Conservation (phyloP, 1,140 invertebrate genomes). For the Radopholus similis region DNA sequence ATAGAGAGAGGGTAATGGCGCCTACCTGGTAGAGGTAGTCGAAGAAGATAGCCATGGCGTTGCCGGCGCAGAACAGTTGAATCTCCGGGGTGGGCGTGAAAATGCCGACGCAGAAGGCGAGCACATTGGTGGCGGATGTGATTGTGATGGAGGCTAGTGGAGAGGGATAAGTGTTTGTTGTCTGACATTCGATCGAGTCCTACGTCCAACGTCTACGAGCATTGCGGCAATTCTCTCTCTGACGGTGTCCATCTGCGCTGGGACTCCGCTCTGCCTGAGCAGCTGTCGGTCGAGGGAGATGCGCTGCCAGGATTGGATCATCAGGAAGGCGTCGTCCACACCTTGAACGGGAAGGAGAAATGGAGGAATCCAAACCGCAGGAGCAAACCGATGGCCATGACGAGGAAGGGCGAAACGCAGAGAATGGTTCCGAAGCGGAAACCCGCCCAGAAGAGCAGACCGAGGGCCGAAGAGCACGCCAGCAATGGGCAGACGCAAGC, state of each 20-base stretch:
- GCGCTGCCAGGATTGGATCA: slow-evolving; percentile 50
- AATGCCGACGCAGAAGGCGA: slow-evolving; percentile 49
- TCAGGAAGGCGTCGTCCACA: slow-evolving; percentile 52
- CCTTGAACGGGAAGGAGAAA: too few relatives aligned
- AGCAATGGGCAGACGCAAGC: slow-evolving; percentile 51
- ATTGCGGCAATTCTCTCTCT: slow-evolving; percentile 33
- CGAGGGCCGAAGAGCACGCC: slow-evolving; percentile 45
- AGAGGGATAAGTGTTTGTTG: neutral
- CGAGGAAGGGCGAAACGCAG: slow-evolving; percentile 47
- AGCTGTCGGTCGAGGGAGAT: slow-evolving; percentile 28
- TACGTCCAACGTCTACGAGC: slow-evolving; percentile 34
- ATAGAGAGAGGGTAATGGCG: neutral
- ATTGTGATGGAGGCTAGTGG: slow-evolving; percentile 46
- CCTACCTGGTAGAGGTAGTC: slow-evolving; percentile 44
- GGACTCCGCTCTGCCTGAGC: neutral
- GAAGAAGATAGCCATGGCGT: slow-evolving; percentile 45
- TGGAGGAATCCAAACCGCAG: neutral
- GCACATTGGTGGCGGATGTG: slow-evolving; percentile 47
- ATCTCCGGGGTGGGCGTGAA: slow-evolving; percentile 56
- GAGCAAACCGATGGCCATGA: slow-evolving; percentile 48
- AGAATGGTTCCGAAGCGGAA: slow-evolving; percentile 52
- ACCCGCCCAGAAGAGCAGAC: slow-evolving; percentile 49
- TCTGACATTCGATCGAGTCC: neutral
- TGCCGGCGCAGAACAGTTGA: slow-evolving; percentile 36
- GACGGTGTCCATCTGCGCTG: slow-evolving; percentile 11